Evolutionary conservation across 2,113 vertebrate genomes (phyloP).

Genomic region (Columba janthina): DNA sequence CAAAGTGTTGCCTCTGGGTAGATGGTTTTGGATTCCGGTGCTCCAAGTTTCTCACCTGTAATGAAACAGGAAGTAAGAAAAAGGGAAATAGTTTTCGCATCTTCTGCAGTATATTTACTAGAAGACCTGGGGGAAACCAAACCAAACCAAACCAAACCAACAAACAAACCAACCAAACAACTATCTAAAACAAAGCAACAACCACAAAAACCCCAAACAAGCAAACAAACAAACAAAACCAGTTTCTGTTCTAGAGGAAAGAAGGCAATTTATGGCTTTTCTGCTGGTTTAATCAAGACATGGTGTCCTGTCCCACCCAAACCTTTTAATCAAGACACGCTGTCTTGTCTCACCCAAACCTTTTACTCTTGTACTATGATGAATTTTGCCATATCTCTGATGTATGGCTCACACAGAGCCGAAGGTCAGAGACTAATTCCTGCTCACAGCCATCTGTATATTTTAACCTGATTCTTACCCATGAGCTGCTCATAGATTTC

Average conservation of each 20-base stretch:
- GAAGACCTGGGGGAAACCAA: neutral
- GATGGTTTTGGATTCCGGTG: neutral
- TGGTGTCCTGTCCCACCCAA: neutral
- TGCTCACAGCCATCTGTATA: neutral
- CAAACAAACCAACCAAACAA: too few relatives aligned
- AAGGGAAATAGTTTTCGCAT: neutral
- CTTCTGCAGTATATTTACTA: neutral
- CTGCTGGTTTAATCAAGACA: slow-evolving; percentile 5
- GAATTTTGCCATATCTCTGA: slow-evolving; percentile 9
- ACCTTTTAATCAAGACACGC: neutral
- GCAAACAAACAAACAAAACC: too few relatives aligned
- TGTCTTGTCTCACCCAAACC: neutral
- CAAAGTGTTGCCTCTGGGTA: neutral
- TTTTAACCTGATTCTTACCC: neutral
- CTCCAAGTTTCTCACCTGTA: neutral
- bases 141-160: rapidly evolving
- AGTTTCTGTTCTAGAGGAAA: neutral
- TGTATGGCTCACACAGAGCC: neutral
- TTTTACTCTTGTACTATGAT: neutral
- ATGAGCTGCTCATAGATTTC: neutral
- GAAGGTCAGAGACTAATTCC: slow-evolving; percentile 1
- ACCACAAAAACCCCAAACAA: too few relatives aligned
- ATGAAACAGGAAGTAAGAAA: neutral
- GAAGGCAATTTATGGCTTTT: neutral
- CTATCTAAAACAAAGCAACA: too few relatives aligned